phyloP scores from a whole-genome alignment of 2,113 vertebrate genomes.

The Nicator chloris region DNA sequence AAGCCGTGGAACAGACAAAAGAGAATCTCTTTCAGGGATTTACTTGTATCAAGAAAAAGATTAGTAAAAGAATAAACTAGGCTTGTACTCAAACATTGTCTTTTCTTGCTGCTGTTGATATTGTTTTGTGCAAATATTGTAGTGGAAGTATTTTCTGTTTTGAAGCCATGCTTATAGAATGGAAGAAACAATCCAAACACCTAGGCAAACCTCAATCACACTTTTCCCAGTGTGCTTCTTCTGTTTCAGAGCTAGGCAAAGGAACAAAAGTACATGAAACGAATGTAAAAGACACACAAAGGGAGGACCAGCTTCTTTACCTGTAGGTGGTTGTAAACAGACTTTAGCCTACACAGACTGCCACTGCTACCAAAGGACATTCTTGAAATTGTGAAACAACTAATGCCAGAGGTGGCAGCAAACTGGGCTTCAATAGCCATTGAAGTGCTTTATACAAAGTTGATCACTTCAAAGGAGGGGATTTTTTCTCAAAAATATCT shows the following conservation, averaged over 20 bases:
- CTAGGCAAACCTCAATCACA: not conserved
- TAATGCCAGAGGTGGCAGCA: not conserved
- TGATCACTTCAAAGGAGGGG: not conserved
- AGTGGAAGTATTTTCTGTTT: not conserved
- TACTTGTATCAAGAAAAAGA: slow-evolving; percentile 14
- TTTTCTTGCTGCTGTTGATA: not conserved
- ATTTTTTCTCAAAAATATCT: not conserved
- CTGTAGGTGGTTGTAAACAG: not conserved
- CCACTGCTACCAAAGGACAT: not conserved
- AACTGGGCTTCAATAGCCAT: not conserved
- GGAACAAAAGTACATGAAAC: not conserved
- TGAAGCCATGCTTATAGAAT: not conserved
- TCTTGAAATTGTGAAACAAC: not conserved
- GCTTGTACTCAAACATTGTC: not conserved
- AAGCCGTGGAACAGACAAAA: not conserved
- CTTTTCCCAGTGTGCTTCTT: not conserved
- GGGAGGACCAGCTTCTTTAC: not conserved
- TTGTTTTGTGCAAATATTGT: not conserved
- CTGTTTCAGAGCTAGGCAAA: not conserved
- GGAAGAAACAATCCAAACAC: not conserved
- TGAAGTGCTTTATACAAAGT: not conserved
- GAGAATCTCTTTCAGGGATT: not conserved
- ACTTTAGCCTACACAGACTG: not conserved
- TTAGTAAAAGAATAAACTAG: slow-evolving; percentile 2
- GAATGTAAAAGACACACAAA: not conserved